These are phyloP conservation scores for Manis javanica DNA, from an alignment of 2,797 vertebrate genomes.

Conservation along the genomic window DNA sequence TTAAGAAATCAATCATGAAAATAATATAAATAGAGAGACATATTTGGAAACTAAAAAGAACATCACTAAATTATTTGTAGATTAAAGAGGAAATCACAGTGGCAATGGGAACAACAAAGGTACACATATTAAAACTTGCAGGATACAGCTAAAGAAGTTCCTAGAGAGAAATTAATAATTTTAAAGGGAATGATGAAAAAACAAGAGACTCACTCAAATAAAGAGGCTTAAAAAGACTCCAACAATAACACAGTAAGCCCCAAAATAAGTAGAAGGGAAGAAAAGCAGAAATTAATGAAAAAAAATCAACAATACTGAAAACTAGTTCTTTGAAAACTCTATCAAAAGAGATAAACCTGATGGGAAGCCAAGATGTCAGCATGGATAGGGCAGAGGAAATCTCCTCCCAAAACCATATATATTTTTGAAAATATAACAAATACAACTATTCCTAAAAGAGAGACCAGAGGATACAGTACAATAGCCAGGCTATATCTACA, in stretches of 20 bases:
- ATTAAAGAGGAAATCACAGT: neutral
- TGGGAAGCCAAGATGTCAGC: no score
- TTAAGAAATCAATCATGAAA: neutral
- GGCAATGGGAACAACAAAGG: neutral
- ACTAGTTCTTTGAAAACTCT: neutral
- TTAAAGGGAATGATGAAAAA: neutral
- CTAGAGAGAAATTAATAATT: neutral
- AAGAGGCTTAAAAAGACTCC: neutral
- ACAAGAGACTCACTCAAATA: neutral
- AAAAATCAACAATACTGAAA: neutral
- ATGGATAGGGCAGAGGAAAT: no score
- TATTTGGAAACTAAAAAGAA: neutral
- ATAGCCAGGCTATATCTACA: no score
- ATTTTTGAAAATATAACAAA: no score
- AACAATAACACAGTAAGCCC: neutral
- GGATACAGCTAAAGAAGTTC: neutral
- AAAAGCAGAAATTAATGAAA: neutral
- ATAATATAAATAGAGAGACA: neutral
- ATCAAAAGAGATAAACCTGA: neutral
- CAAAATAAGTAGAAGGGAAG: neutral
- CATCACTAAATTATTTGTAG: neutral
- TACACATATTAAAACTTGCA: neutral
- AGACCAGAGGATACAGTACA: no score
- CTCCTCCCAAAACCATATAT: no score
- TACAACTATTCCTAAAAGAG: no score